Conservation (phyloP, 2,113 vertebrate species). For the Hyperoodon ampullatus region DNA sequence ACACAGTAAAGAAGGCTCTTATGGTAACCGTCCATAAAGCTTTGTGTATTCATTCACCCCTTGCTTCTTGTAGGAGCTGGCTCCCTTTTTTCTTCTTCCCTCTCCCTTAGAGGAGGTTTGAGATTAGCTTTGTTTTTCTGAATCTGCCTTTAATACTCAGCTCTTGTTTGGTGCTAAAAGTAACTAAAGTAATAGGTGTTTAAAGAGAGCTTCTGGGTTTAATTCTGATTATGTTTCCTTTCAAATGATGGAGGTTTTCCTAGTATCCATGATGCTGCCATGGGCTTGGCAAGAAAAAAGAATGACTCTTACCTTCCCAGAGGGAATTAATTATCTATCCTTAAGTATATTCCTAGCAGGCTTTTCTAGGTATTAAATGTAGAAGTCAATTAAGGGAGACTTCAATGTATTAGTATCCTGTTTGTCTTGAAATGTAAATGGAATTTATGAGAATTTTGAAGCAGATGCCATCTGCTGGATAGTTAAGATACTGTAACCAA, state of each 20-base stretch:
- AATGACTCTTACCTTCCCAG: neutral
- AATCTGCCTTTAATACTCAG: neutral
- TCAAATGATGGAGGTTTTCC: conserved; percentile 54
- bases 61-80: neutral
- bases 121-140: conserved; percentile 27
- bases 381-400: conserved; percentile 39
- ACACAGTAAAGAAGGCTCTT: neutral
- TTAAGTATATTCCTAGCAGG: conserved; percentile 42
- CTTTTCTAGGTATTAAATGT: conserved; percentile 30
- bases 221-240: conserved; percentile 49
- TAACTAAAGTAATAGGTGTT: conserved; percentile 46
- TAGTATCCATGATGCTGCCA: neutral
- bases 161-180: conserved; percentile 39
- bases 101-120: conserved; percentile 13
- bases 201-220: conserved; percentile 33
- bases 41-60: neutral
- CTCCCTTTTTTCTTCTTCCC: neutral
- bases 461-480: conserved; percentile 87
- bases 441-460: conserved; percentile 77
- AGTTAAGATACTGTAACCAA: conserved; percentile 63
- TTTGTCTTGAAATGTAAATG: conserved; percentile 70
- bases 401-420: conserved; percentile 54
- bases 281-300: neutral
- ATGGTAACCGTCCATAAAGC: neutral
- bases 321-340: conserved; percentile 29